Percentiles rank a stretch among this genome's conserved stretches.
Conservation (phyloP, 2,888 invertebrate species). For the Magallana nippona region DNA sequence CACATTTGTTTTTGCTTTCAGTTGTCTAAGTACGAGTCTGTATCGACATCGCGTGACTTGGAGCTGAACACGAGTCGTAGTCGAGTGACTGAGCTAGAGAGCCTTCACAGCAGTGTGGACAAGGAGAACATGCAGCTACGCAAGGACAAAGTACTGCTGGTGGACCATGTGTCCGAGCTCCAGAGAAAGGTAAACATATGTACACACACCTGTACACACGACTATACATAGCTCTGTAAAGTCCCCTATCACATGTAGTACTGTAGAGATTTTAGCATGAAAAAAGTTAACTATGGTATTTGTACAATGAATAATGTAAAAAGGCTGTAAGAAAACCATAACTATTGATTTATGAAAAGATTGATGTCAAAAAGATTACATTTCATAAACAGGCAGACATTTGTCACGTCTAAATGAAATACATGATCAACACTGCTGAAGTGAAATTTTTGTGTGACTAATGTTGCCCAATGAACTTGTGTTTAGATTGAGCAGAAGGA, state of each 20-base stretch:
- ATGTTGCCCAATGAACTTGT: slow-evolving; percentile 10
- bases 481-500: slow-evolving; percentile 72
- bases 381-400: too few species aligned
- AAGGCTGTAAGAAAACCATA: too few species aligned
- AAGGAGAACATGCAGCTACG: slow-evolving; percentile 74
- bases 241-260: too few species aligned
- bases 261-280: too few species aligned
- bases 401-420: too few species aligned
- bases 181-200: slow-evolving; percentile 72
- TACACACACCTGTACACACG: neutral
- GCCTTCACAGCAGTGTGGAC: slow-evolving; percentile 64
- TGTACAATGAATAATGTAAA: too few species aligned
- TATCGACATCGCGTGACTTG: slow-evolving; percentile 64
- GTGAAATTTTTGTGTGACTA: neutral
- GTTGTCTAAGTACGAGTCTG: slow-evolving; percentile 63
- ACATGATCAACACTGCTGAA: too few species aligned
- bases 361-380: too few species aligned
- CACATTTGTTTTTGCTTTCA: slow-evolving; percentile 31
- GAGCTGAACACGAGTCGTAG: slow-evolving; percentile 66
- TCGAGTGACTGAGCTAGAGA: slow-evolving; percentile 71
- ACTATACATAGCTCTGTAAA: neutral
- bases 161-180: slow-evolving; percentile 77
- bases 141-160: slow-evolving; percentile 76
- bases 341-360: too few species aligned
- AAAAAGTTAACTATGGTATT: too few species aligned